Conservation (phyloP, 2,113 vertebrate genomes). For the Gymnorhina tibicen region DNA sequence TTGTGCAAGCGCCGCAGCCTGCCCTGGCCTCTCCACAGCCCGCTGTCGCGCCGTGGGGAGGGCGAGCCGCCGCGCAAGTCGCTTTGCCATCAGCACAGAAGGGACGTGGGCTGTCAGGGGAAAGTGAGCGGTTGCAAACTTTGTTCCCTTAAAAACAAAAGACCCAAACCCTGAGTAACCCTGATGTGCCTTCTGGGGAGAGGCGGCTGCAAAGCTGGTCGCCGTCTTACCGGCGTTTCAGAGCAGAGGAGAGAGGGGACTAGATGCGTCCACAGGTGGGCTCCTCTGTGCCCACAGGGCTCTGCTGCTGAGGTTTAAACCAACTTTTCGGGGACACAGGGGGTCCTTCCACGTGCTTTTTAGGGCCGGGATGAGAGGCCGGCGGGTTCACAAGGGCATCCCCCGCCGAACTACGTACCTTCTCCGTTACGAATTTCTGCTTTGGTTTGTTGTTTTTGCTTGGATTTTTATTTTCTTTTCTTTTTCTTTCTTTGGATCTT, state of each 20-base stretch:
- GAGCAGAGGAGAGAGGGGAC: accelerated
- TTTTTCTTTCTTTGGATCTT: neutral
- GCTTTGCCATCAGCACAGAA: neutral
- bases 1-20: neutral
- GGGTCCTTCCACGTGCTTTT: neutral
- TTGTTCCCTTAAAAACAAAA: neutral
- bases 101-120: neutral
- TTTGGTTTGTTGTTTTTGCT: neutral
- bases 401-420: neutral
- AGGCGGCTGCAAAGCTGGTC: neutral
- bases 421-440: neutral
- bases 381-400: neutral
- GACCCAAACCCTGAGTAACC: neutral
- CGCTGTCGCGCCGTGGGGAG: neutral
- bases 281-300: neutral
- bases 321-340: neutral
- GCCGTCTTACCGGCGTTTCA: accelerated
- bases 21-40: neutral
- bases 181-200: neutral
- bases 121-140: neutral
- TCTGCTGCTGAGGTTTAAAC: neutral
- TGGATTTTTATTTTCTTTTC: neutral
- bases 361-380: neutral
- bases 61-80: neutral
- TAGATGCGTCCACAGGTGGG: neutral